Conservation (phyloP, 2,113 vertebrate genomes). For the Gasterosteus nipponicus region DNA sequence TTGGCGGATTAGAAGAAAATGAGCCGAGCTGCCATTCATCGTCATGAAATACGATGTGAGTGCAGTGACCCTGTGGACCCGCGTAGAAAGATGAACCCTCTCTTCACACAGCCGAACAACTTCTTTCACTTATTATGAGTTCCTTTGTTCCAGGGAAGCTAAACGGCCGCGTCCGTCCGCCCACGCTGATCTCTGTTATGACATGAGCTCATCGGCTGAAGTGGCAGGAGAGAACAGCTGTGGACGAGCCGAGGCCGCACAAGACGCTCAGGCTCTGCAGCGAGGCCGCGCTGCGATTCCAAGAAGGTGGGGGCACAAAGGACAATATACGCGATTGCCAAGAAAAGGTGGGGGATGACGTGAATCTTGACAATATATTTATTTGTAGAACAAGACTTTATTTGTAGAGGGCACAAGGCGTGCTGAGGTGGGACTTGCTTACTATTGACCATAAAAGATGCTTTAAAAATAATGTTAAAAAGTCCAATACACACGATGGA, state of each 20-base stretch:
- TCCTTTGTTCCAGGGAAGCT: conserved; percentile 6
- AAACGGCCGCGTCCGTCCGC: conserved; percentile 1
- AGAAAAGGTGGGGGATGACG: no score
- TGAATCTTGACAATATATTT: no score
- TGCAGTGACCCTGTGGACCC: background rate
- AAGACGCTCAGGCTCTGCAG: conserved; percentile 40
- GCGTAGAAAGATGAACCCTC: background rate
- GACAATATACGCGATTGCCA: no score
- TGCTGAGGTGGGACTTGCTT: background rate
- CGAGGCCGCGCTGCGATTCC: background rate
- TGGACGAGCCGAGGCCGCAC: conserved; percentile 60
- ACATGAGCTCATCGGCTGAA: conserved; percentile 57
- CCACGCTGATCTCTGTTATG: conserved; percentile 62
- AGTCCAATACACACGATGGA: background rate
- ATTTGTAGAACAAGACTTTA: background rate
- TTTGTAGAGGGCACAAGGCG: background rate
- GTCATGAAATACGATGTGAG: background rate
- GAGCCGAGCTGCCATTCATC: background rate
- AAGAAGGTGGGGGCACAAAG: no score
- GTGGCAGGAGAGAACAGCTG: conserved; percentile 64
- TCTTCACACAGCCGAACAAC: background rate
- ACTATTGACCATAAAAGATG: background rate
- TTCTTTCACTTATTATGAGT: background rate
- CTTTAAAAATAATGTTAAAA: background rate
- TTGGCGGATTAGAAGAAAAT: background rate